These are phyloP conservation scores for Eulacestoma nigropectus DNA, from an alignment of 2,113 vertebrate species.

Conservation along the genomic window DNA sequence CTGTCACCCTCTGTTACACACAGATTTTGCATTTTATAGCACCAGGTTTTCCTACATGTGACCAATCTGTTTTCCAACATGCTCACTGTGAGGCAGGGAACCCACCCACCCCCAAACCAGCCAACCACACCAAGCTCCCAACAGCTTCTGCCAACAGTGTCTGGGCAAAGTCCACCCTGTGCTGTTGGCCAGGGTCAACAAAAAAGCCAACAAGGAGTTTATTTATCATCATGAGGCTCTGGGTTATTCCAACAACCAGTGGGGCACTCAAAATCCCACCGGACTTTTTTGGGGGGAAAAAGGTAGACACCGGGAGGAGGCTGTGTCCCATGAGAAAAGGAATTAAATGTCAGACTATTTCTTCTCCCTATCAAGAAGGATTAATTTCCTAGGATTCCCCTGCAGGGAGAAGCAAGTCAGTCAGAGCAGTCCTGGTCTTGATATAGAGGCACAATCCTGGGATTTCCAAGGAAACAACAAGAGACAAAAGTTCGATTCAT, in stretches of 20 bases:
- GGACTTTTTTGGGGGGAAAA: rapidly evolving
- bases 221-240: not conserved
- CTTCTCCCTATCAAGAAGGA: not conserved
- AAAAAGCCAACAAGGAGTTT: not conserved
- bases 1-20: not conserved
- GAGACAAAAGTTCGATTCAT: conserved; percentile 30
- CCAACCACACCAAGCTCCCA: not conserved
- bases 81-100: not conserved
- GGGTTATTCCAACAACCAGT: not conserved
- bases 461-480: conserved; percentile 2
- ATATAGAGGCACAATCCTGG: not conserved
- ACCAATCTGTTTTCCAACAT: not conserved
- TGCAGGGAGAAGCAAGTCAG: not conserved
- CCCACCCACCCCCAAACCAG: not conserved
- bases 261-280: not conserved
- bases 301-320: rapidly evolving
- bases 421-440: not conserved
- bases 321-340: not conserved
- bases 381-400: not conserved
- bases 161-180: not conserved
- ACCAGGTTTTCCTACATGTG: not conserved
- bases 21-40: not conserved
- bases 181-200: not conserved
- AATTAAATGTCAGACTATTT: not conserved
- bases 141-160: not conserved